Evolutionary conservation across 2,113 vertebrate species (phyloP).

Genomic region (Chionis minor): DNA sequence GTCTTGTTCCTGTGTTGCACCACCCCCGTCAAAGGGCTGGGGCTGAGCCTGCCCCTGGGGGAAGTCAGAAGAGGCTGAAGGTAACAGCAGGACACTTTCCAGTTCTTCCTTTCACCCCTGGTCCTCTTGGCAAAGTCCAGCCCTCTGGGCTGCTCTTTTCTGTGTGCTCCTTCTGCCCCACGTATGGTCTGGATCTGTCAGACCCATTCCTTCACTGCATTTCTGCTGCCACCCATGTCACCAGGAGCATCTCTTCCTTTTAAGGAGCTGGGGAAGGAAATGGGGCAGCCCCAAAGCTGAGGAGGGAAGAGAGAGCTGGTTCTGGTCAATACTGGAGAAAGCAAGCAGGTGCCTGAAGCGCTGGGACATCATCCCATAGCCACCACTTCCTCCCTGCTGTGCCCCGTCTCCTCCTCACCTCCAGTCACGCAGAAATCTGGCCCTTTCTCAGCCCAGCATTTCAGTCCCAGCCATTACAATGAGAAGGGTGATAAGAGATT

Average conservation of each 20-base stretch:
- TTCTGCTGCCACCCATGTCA: background rate
- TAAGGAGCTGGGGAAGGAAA: background rate
- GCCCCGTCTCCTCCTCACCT: background rate
- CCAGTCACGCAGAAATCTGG: background rate
- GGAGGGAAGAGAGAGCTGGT: background rate
- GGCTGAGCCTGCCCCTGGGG: rapidly evolving
- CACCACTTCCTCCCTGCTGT: background rate
- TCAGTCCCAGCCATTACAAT: slow-evolving; percentile 82
- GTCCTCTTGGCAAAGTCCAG: background rate
- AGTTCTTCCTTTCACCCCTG: background rate
- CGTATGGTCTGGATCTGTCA: background rate
- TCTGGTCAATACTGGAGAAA: background rate
- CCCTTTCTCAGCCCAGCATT: slow-evolving; percentile 34
- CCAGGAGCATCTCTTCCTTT: background rate
- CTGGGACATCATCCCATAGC: background rate
- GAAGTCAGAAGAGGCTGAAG: background rate
- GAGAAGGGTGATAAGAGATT: slow-evolving; percentile 83
- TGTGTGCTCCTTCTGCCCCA: background rate
- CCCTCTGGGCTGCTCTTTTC: background rate
- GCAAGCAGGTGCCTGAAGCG: background rate
- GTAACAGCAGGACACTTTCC: background rate
- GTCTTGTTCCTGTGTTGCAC: background rate
- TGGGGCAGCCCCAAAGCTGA: background rate
- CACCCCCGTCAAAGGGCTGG: background rate
- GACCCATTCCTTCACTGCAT: background rate